phyloP scores from a whole-genome alignment of 2,113 vertebrate species.

The Ictalurus punctatus region DNA sequence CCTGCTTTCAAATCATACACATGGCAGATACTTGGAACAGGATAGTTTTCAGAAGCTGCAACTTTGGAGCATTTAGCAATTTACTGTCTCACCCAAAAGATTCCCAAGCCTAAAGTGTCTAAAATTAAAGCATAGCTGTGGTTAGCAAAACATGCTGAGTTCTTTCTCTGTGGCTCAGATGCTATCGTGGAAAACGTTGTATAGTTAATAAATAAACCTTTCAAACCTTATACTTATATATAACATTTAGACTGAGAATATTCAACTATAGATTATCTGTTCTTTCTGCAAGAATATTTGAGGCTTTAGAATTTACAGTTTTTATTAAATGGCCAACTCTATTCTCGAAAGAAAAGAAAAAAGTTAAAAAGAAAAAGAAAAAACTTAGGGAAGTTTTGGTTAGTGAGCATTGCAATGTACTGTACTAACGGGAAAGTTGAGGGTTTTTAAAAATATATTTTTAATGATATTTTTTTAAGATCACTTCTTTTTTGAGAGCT shows the following conservation, averaged over 20 bases:
- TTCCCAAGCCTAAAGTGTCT: background rate
- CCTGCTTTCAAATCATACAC: background rate
- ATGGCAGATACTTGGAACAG: background rate
- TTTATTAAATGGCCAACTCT: background rate
- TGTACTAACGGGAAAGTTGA: background rate
- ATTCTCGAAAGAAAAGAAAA: too few species aligned
- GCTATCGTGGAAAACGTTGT: background rate
- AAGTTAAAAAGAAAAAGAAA: too few species aligned
- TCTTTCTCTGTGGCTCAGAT: background rate
- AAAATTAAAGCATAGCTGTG: conserved; percentile 19
- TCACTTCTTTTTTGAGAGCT: background rate
- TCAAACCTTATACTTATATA: background rate
- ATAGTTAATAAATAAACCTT: background rate
- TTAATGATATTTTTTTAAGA: background rate
- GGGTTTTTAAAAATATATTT: background rate
- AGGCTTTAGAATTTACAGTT: background rate
- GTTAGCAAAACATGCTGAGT: background rate
- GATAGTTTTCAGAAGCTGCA: background rate
- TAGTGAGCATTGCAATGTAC: background rate
- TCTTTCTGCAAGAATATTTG: background rate
- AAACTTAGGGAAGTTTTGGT: background rate
- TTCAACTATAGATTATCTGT: background rate
- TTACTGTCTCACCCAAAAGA: conserved; percentile 2
- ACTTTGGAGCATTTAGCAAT: background rate
- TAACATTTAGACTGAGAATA: background rate